Percentiles rank a stretch among this genome's conserved stretches.
Evolutionary conservation across 1,140 invertebrate species (phyloP).

Genomic region (Pemphigus obesinymphae): DNA sequence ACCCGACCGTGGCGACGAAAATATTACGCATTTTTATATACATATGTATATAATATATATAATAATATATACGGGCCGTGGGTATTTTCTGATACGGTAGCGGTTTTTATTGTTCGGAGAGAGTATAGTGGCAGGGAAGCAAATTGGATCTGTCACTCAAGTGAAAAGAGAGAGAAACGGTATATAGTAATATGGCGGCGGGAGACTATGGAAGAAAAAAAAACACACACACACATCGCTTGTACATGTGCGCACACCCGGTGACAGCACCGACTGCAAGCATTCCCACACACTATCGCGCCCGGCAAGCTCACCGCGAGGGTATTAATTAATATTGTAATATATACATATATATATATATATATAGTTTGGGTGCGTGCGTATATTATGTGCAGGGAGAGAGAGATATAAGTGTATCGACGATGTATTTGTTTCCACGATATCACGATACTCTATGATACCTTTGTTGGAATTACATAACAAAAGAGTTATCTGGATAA

Average conservation of each 20-base stretch:
- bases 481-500: too few species aligned
- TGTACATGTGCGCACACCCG: not conserved
- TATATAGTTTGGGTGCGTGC: too few species aligned
- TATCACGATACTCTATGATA: too few species aligned
- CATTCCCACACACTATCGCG: constrained; percentile 17
- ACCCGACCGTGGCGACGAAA: constrained; percentile 17
- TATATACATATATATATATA: too few species aligned
- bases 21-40: constrained; percentile 6
- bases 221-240: not conserved
- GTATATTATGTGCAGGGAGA: too few species aligned
- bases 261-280: constrained; percentile 31
- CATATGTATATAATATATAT: not conserved
- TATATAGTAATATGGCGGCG: not conserved
- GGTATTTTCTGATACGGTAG: constrained; percentile 31
- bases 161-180: not conserved
- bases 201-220: not conserved
- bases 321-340: constrained; percentile 23
- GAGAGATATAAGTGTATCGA: too few species aligned
- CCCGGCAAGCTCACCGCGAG: not conserved
- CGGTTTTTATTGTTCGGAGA: constrained; percentile 32
- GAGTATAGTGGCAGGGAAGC: constrained; percentile 4
- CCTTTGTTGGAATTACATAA: too few species aligned
- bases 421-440: too few species aligned
- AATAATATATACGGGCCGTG: not conserved
- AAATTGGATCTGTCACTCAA: constrained; percentile 42